These are phyloP conservation scores for Pyrocephalus nanus DNA, from an alignment of 2,797 vertebrate species.

Conservation along the genomic window DNA sequence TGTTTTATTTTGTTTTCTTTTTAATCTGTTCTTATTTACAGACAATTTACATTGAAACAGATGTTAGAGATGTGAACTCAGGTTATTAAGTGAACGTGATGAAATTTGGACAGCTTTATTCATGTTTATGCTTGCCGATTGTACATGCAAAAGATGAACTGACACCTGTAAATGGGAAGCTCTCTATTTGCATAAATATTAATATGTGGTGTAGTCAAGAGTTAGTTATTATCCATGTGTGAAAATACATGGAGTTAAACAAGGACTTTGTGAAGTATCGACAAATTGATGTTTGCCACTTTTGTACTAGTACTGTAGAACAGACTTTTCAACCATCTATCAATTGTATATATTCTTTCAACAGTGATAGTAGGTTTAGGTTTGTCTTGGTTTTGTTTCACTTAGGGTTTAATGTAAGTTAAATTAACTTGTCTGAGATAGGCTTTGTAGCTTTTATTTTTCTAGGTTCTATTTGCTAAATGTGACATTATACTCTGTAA, in stretches of 20 bases:
- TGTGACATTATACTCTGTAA: not conserved
- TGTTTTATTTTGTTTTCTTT: not conserved
- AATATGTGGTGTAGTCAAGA: not conserved
- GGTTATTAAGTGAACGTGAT: not conserved
- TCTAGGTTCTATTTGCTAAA: not conserved
- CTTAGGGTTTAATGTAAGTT: not conserved
- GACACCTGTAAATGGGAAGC: not conserved
- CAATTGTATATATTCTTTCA: not conserved
- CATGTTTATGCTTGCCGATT: not conserved
- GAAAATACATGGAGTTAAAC: not conserved
- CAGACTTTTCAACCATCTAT: not conserved
- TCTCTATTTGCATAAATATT: not conserved
- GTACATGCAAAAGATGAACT: not conserved
- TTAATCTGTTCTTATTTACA: not conserved
- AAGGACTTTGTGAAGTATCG: not conserved
- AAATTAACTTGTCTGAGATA: not conserved
- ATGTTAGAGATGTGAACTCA: fast-evolving
- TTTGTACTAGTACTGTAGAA: not conserved
- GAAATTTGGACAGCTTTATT: not conserved
- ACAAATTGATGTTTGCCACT: not conserved
- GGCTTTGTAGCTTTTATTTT: not conserved
- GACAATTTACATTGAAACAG: not conserved
- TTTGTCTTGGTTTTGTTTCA: not conserved
- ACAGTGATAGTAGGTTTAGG: not conserved
- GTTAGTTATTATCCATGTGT: not conserved